Percentiles rank a stretch among this genome's conserved stretches.
These are phyloP conservation scores for Cantharis rufa DNA, from an alignment of 2,888 invertebrate genomes.

Conservation along the genomic window DNA sequence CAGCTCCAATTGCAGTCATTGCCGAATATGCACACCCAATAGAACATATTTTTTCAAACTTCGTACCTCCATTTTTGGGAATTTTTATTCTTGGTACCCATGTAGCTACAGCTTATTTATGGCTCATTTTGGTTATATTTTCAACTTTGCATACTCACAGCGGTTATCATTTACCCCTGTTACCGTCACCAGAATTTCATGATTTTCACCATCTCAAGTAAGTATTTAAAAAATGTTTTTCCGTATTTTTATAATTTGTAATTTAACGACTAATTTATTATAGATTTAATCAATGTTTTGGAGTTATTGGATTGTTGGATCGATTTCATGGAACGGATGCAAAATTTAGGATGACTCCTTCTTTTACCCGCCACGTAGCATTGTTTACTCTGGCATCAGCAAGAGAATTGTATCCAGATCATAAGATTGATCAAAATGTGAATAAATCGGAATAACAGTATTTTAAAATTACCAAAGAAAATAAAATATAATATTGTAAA, in stretches of 20 bases:
- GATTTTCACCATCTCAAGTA: constrained; percentile 87
- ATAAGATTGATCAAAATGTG: not conserved
- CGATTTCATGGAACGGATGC: constrained; percentile 82
- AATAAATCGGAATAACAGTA: not conserved
- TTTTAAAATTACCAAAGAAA: not conserved
- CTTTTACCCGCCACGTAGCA: constrained; percentile 73
- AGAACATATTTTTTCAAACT: constrained; percentile 76
- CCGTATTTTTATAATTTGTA: no score
- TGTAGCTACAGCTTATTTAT: constrained; percentile 76
- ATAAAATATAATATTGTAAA: not conserved
- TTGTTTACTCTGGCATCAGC: constrained; percentile 70
- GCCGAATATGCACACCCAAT: constrained; percentile 81
- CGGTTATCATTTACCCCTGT: constrained; percentile 67
- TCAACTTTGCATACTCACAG: constrained; percentile 82
- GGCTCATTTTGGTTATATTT: constrained; percentile 77
- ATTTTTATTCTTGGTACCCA: constrained; percentile 75
- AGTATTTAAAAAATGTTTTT: constrained; percentile 46
- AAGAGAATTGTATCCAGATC: constrained; percentile 70
- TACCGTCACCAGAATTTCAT: constrained; percentile 75
- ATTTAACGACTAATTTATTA: no score
- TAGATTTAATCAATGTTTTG: constrained; percentile 85
- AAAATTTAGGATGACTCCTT: constrained; percentile 72
- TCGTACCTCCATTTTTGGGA: constrained; percentile 76
- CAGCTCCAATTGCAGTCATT: constrained; percentile 82
- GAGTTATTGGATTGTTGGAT: constrained; percentile 80